Conservation (phyloP, 2,113 vertebrate species). For the Rafetus swinhoei region DNA sequence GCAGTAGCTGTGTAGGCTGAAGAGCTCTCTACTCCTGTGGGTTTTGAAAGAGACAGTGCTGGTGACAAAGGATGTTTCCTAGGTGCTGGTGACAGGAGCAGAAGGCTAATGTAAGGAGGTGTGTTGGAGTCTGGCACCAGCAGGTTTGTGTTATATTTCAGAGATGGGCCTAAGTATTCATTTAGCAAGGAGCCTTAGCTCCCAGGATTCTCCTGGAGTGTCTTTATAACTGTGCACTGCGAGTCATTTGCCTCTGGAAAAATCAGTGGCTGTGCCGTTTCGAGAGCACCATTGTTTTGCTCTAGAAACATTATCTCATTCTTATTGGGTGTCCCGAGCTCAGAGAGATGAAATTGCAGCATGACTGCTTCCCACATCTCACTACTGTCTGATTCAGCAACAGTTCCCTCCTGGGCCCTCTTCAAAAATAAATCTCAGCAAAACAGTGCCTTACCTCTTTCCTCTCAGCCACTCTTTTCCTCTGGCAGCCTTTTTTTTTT, state of each 20-base stretch:
- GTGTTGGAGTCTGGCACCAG: not conserved
- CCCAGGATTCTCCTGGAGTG: not conserved
- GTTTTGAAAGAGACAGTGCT: not conserved
- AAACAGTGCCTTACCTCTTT: not conserved
- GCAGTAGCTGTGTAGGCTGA: not conserved
- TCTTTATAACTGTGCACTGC: not conserved
- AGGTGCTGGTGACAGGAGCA: not conserved
- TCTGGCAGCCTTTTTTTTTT: not conserved
- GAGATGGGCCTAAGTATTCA: not conserved
- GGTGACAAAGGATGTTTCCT: not conserved
- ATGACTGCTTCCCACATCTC: not conserved
- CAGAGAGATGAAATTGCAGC: not conserved
- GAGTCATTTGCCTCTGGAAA: not conserved
- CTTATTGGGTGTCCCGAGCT: not conserved
- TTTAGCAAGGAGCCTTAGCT: not conserved
- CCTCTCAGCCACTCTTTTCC: not conserved
- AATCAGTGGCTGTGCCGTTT: rapidly evolving
- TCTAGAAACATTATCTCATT: rapidly evolving
- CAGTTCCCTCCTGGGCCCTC: not conserved
- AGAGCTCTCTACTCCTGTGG: not conserved
- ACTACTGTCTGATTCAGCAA: not conserved
- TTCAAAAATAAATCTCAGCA: not conserved
- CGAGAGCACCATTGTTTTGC: not conserved
- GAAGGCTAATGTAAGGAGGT: not conserved
- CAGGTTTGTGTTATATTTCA: not conserved